phyloP scores from a whole-genome alignment of 37 sponge, comb jelly and placozoan species.

The Cliona cf. orientalis region DNA sequence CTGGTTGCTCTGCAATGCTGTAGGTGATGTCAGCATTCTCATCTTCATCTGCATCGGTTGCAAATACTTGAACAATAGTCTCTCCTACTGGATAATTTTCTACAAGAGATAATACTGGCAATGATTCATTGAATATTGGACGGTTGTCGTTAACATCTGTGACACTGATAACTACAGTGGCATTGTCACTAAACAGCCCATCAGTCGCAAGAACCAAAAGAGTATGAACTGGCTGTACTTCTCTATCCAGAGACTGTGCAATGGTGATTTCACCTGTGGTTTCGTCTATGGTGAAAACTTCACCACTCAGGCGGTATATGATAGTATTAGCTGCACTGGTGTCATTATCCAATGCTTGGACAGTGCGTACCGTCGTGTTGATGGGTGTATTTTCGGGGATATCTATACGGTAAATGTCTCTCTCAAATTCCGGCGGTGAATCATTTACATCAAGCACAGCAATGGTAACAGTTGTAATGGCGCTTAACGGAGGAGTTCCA shows the following conservation, averaged over 20 bases:
- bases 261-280: constrained; percentile 29
- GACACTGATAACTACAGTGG: constrained; percentile 38
- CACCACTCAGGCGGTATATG: constrained; percentile 24
- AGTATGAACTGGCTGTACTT: constrained; percentile 28
- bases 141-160: constrained; percentile 69
- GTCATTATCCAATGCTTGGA: constrained; percentile 38
- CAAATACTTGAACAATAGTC: constrained; percentile 40
- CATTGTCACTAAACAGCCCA: constrained; percentile 9
- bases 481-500: constrained; percentile 41
- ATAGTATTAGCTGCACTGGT: not conserved
- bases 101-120: constrained; percentile 5
- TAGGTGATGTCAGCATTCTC: constrained; percentile 44
- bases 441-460: constrained; percentile 70
- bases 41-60: constrained; percentile 58
- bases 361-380: constrained; percentile 18
- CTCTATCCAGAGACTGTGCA: constrained; percentile 35
- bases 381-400: constrained; percentile 40
- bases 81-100: constrained; percentile 57
- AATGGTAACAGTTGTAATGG: constrained; percentile 27
- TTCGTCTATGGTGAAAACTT: constrained; percentile 36
- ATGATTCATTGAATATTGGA: constrained; percentile 45
- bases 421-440: constrained; percentile 60
- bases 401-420: not conserved
- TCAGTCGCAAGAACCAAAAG: constrained; percentile 51
- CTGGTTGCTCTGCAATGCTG: constrained; percentile 19